phyloP scores from a whole-genome alignment of 2,888 invertebrate species.

The Scaptomyza cyrtandrae region DNA sequence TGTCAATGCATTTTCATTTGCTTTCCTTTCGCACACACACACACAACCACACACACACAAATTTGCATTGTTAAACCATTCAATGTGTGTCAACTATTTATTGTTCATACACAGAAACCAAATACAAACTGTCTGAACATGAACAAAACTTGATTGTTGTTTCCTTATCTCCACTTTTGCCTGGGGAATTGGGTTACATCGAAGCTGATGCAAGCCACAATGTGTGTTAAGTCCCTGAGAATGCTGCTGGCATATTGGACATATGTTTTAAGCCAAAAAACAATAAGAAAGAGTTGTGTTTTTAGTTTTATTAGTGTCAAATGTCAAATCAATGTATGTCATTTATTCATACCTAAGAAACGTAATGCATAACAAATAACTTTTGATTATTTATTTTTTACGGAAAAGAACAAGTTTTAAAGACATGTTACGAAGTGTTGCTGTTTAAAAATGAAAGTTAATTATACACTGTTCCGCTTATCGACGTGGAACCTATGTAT shows the following conservation, averaged over 20 bases:
- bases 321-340: background rate
- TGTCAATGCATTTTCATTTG: background rate
- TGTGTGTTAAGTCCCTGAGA: slow-evolving; percentile 13
- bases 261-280: background rate
- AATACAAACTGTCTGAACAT: slow-evolving; percentile 18
- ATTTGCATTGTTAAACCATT: slow-evolving; percentile 38
- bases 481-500: slow-evolving; percentile 3
- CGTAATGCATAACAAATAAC: background rate
- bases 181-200: slow-evolving; percentile 55
- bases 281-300: background rate
- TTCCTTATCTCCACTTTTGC: slow-evolving; percentile 23
- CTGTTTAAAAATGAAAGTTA: slow-evolving; percentile 37
- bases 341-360: background rate
- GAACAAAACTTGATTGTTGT: slow-evolving; percentile 16
- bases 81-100: slow-evolving; percentile 19
- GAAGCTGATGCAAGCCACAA: slow-evolving; percentile 12
- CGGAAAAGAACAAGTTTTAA: background rate
- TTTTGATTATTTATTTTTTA: too few species aligned
- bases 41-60: slow-evolving; percentile 13
- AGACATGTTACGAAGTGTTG: slow-evolving; percentile 30
- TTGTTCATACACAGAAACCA: slow-evolving; percentile 20
- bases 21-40: background rate
- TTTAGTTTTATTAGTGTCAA: too few species aligned
- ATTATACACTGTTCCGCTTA: slow-evolving; percentile 22
- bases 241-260: slow-evolving; percentile 5